Evolutionary conservation across 2,797 vertebrate genomes (phyloP).

Genomic region (Galago senegalensis): DNA sequence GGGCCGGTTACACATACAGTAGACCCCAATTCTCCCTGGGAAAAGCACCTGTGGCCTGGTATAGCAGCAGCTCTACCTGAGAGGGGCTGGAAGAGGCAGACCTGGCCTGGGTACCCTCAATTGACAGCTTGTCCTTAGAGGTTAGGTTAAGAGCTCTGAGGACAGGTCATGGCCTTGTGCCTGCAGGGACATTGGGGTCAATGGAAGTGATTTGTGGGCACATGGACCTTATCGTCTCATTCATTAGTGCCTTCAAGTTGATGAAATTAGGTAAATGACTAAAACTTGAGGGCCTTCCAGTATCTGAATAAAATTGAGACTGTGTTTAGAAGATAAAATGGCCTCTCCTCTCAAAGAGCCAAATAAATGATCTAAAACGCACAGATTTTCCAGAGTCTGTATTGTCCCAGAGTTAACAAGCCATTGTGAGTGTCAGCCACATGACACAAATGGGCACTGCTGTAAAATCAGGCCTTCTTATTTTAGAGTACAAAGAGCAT

Average conservation of each 20-base stretch:
- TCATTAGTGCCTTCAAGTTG: background rate
- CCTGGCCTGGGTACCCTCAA: background rate
- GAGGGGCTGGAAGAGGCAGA: background rate
- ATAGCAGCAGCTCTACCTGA: background rate
- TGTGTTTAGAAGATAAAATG: background rate
- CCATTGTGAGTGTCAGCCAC: accelerated
- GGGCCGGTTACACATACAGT: background rate
- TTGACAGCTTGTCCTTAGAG: background rate
- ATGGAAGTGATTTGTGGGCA: background rate
- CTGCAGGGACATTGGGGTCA: background rate
- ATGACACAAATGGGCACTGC: background rate
- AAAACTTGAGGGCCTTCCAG: background rate
- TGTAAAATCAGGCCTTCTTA: background rate
- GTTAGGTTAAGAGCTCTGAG: background rate
- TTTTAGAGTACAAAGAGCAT: background rate
- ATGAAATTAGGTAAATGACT: background rate
- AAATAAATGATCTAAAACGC: background rate
- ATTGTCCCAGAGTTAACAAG: background rate
- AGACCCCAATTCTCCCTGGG: no score
- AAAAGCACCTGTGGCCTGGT: background rate
- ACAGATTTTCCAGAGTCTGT: background rate
- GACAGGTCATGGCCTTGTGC: background rate
- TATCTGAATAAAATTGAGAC: background rate
- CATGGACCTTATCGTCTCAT: background rate
- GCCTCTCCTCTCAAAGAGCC: background rate